Evolutionary conservation across 2,888 invertebrate genomes (phyloP), one percentile per base, ranked within the genome.

Genomic region (Clostera curtula): DNA sequence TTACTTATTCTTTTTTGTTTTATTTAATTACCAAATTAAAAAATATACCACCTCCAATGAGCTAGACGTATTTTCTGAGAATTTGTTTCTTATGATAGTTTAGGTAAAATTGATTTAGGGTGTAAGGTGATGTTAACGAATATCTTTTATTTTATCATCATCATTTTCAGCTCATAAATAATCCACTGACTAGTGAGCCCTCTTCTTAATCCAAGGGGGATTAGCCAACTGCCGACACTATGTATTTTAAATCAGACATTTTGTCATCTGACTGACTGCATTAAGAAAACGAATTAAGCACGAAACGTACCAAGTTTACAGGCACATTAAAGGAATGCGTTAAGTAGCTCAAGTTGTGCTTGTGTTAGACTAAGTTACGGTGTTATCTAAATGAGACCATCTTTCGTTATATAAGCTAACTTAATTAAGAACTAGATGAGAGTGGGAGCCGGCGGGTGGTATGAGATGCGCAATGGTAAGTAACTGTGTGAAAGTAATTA

Each of bases 401-500:
- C 84, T 83, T 80, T 80, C 82, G 85, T 84, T 85, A 84, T 82
- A 80, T 84, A 85, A 84, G 82, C 84, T 84, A 83, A 85, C 82
- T 85, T 85, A 85, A 85, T 85, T 85, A 85, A 85, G 85, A 84
- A 83, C 72, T 82, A 74, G 84, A 83, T 82, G 83, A 79, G 82
- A 79, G 74, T 73, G 75, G 80, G 80, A 67, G 82, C 71, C 71
- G 69, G 60, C 68, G 77, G 71, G 71, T 55, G 67, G 71, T 53
- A 31, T 27, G 40, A 31, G 55, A 9, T 8, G 70, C 52, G 6
- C 3, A 42, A 47, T 37, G 58, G 77, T 76, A 75, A 32, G 70
- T 64, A 29, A 27, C 25, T 37, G 55, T 27, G 25, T 31, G 27
- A 25, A 5, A 16, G 12, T 31, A 29, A 34, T 36, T 34, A 13